phyloP scores from a whole-genome alignment of 2,797 vertebrate species.

The Sebastes baramenuke region DNA sequence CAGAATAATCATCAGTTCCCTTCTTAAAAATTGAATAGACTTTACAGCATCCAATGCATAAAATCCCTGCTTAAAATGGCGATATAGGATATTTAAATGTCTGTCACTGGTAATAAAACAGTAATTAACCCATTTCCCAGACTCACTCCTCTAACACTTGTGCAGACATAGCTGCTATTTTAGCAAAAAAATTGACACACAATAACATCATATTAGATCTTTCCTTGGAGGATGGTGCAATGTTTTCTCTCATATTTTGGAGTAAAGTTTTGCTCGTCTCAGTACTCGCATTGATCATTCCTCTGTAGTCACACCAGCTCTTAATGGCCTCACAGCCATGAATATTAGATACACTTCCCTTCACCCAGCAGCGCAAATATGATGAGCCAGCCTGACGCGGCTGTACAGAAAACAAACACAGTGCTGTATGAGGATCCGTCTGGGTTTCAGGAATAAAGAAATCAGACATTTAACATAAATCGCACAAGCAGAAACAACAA shows the following conservation, averaged over 20 bases:
- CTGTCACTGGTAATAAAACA: not conserved
- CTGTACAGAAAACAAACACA: slow-evolving; percentile 50
- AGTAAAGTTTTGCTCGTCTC: slow-evolving; percentile 50
- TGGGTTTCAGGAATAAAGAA: slow-evolving; percentile 22
- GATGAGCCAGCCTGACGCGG: slow-evolving; percentile 72
- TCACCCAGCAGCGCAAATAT: slow-evolving; percentile 64
- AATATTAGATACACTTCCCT: slow-evolving; percentile 86
- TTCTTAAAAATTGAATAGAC: not conserved
- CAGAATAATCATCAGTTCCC: not conserved
- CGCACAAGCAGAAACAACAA: not conserved
- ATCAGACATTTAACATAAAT: not conserved
- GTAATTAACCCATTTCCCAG: not conserved
- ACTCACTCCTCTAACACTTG: not conserved
- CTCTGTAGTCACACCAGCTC: slow-evolving; percentile 72
- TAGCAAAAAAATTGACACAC: not conserved
- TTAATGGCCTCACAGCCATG: slow-evolving; percentile 82
- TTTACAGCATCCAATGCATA: not conserved
- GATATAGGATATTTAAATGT: not conserved
- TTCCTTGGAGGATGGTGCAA: not conserved
- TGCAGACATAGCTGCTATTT: not conserved
- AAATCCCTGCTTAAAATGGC: not conserved
- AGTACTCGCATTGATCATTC: slow-evolving; percentile 62
- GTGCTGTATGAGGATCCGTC: slow-evolving; percentile 28
- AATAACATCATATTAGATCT: not conserved
- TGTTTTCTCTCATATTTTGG: slow-evolving; percentile 5